A percentile compares a stretch with the other conserved stretches of the same genome.
phyloP scores from a whole-genome alignment of 2,113 vertebrate species.

The Trachemys scripta region DNA sequence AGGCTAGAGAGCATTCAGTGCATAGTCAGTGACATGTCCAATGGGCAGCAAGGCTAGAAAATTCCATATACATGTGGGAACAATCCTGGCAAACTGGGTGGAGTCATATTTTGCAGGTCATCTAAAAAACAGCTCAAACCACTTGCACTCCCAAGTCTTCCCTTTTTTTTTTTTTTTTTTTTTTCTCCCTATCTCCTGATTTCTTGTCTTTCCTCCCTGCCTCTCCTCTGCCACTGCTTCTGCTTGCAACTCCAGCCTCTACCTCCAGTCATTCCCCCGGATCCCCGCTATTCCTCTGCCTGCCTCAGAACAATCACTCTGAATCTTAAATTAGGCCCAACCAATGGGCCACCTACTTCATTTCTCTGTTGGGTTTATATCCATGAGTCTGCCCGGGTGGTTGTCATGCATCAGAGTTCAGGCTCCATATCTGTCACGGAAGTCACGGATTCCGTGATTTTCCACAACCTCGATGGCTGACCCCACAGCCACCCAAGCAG shows the following conservation, averaged over 20 bases:
- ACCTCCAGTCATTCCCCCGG: not conserved
- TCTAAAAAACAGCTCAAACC: not conserved
- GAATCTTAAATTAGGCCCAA: not conserved
- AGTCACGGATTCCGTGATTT: too few species aligned
- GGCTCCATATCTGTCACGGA: too few species aligned
- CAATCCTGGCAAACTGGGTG: not conserved
- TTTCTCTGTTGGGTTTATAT: not conserved
- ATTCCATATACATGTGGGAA: not conserved
- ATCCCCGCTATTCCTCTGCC: not conserved
- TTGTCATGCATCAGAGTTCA: not conserved
- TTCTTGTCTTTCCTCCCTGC: not conserved
- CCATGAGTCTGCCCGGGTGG: not conserved
- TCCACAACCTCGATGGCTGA: too few species aligned
- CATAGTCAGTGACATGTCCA: not conserved
- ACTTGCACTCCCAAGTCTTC: not conserved
- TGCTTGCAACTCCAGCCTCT: not conserved
- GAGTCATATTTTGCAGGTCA: not conserved
- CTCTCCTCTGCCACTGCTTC: not conserved
- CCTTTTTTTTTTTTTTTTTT: not conserved
- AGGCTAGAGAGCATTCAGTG: not conserved
- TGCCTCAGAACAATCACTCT: not conserved
- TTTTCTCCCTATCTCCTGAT: not conserved
- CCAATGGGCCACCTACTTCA: not conserved
- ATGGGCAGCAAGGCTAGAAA: conserved; percentile 9
- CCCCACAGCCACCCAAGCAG: too few species aligned